phyloP scores from a whole-genome alignment of 2,797 vertebrate species.

The Sebastes umbrosus region DNA sequence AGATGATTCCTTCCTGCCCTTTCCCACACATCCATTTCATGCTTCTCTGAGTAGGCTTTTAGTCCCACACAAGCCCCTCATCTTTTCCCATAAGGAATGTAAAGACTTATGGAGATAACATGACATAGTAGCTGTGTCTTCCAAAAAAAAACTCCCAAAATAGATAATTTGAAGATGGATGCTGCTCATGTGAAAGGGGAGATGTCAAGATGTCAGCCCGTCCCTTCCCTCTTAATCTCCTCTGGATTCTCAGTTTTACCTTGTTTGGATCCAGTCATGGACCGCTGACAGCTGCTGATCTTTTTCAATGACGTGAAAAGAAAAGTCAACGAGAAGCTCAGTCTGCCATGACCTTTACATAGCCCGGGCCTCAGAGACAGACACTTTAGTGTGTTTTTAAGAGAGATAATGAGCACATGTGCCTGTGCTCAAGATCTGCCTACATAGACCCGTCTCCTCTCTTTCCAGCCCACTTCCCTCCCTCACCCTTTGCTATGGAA shows the following conservation, averaged over 20 bases:
- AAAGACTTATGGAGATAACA: constrained; percentile 50
- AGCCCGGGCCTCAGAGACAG: constrained; percentile 46
- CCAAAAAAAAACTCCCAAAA: constrained; percentile 33
- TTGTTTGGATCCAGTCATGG: constrained; percentile 21
- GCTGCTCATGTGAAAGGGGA: constrained; percentile 15
- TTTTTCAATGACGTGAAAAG: constrained; percentile 23
- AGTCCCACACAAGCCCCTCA: constrained; percentile 21
- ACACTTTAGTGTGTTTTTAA: constrained; percentile 18
- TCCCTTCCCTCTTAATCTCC: constrained; percentile 18
- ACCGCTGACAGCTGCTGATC: constrained; percentile 35
- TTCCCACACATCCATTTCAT: constrained; percentile 39
- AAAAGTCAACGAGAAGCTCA: constrained; percentile 41
- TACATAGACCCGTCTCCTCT: constrained; percentile 75
- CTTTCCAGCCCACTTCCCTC: constrained; percentile 48
- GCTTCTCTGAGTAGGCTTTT: constrained; percentile 40
- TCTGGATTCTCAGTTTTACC: constrained; percentile 13
- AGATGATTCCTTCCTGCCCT: constrained; percentile 27
- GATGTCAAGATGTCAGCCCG: constrained; percentile 31
- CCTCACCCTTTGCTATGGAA: constrained; percentile 27
- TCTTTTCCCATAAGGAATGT: constrained; percentile 62
- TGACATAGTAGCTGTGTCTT: constrained; percentile 47
- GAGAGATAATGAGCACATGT: constrained; percentile 40
- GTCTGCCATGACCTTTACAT: constrained; percentile 55
- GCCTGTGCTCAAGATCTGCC: constrained; percentile 80
- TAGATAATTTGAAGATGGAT: constrained; percentile 24